A percentile compares a stretch with the other conserved stretches of the same genome.
These are phyloP conservation scores for Galbula dea DNA, from an alignment of 2,113 vertebrate genomes.

Conservation along the genomic window DNA sequence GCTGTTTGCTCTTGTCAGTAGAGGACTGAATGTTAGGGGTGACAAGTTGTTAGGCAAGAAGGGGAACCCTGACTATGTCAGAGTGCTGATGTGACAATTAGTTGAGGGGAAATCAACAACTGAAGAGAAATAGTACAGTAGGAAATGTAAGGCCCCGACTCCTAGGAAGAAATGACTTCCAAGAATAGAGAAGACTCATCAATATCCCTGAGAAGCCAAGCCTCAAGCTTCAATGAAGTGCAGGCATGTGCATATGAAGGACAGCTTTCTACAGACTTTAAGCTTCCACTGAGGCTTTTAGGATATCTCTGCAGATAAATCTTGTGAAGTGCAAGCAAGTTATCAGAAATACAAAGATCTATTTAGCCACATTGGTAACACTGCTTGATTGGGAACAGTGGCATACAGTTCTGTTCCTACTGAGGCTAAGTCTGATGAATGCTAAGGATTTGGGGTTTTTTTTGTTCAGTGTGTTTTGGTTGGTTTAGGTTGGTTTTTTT, in stretches of 20 bases:
- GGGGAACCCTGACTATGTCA: neutral
- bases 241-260: accelerated
- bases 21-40: neutral
- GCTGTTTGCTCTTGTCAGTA: neutral
- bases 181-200: neutral
- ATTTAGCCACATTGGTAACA: neutral
- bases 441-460: neutral
- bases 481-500: too few relatives aligned
- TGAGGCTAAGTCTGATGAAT: neutral
- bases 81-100: neutral
- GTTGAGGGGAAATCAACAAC: neutral
- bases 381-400: neutral
- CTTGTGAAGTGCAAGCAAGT: neutral
- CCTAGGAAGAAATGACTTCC: neutral
- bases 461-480: neutral
- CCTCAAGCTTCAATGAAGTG: neutral
- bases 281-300: neutral
- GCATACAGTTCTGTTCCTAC: neutral
- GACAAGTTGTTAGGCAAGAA: neutral
- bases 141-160: neutral
- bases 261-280: neutral
- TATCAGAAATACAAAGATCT: neutral
- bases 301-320: neutral
- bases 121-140: neutral
- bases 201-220: neutral